A percentile compares a stretch with the other conserved stretches of the same genome.
Conservation (phyloP, 2,888 invertebrate species). For the Drosophila basisetae region DNA sequence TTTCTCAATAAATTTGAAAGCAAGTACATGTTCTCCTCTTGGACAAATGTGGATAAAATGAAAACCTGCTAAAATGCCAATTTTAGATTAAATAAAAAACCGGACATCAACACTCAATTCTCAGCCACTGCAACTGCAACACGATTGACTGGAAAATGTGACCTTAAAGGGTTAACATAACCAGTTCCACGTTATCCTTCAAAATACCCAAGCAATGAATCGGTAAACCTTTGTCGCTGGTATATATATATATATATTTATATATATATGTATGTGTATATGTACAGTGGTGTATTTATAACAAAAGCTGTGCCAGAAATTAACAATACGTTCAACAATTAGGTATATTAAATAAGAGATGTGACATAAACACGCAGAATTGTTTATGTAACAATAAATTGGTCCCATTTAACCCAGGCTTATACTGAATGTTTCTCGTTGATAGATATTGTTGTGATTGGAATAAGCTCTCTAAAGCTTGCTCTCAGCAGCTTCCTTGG, state of each 20-base stretch:
- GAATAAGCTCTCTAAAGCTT: conserved; percentile 60
- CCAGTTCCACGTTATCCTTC: conserved; percentile 69
- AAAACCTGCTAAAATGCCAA: not conserved
- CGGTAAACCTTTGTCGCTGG: conserved; percentile 35
- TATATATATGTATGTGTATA: conserved; percentile 18
- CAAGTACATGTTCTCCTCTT: not conserved
- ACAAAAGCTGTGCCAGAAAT: conserved; percentile 29
- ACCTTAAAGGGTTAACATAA: conserved; percentile 52
- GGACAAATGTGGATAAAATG: not conserved
- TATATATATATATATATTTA: conserved; percentile 19
- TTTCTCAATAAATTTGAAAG: not conserved
- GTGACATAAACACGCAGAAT: conserved; percentile 51
- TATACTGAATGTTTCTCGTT: conserved; percentile 20
- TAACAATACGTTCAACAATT: conserved; percentile 61
- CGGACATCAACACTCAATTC: not conserved
- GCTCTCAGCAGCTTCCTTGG: conserved; percentile 86
- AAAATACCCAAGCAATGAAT: conserved; percentile 22
- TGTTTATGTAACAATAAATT: conserved; percentile 55
- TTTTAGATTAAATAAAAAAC: not conserved
- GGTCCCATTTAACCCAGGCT: conserved; percentile 42
- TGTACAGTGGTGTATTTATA: conserved; percentile 52
- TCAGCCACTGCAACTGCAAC: not conserved
- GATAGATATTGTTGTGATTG: not conserved
- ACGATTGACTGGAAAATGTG: conserved; percentile 1
- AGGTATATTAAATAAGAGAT: conserved; percentile 58